phyloP scores from a whole-genome alignment of 2,888 invertebrate genomes.

The Archips crataeganus region DNA sequence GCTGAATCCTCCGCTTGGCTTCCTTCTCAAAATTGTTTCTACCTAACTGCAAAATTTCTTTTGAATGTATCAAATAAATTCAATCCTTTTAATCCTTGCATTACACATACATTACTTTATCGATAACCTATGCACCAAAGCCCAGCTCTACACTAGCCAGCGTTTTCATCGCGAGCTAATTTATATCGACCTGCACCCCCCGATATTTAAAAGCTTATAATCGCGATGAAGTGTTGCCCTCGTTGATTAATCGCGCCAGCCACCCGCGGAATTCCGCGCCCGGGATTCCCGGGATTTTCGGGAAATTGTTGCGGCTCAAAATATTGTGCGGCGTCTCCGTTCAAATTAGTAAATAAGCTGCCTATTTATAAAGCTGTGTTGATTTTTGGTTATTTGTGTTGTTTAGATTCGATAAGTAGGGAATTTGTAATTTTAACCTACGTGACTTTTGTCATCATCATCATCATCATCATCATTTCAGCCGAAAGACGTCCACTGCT shows the following conservation, averaged over 20 bases:
- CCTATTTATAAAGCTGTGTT: slow-evolving; percentile 38
- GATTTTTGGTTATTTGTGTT: slow-evolving; percentile 29
- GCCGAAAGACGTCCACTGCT: no score
- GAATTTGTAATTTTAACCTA: background rate
- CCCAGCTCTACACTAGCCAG: slow-evolving; percentile 55
- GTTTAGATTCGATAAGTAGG: slow-evolving; percentile 2
- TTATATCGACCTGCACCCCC: slow-evolving; percentile 77
- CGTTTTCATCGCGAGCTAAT: slow-evolving; percentile 80
- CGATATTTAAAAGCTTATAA: slow-evolving; percentile 83
- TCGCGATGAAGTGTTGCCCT: slow-evolving; percentile 81
- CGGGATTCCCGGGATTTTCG: slow-evolving; percentile 52
- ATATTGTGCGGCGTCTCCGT: slow-evolving; percentile 44
- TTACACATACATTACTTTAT: slow-evolving; percentile 4
- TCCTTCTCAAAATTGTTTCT: no score
- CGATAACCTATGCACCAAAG: background rate
- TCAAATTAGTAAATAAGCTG: slow-evolving; percentile 44
- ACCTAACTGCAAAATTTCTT: no score
- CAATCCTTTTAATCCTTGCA: no score
- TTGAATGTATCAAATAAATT: no score
- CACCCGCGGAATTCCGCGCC: slow-evolving; percentile 56
- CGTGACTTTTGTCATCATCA: no score
- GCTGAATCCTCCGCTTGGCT: no score
- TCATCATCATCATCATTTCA: no score
- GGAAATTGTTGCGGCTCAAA: slow-evolving; percentile 56
- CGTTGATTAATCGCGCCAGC: slow-evolving; percentile 75